Percentiles rank a stretch among this genome's conserved stretches.
phyloP scores from a whole-genome alignment of 2,797 vertebrate species.

The Lerista edwardsae region DNA sequence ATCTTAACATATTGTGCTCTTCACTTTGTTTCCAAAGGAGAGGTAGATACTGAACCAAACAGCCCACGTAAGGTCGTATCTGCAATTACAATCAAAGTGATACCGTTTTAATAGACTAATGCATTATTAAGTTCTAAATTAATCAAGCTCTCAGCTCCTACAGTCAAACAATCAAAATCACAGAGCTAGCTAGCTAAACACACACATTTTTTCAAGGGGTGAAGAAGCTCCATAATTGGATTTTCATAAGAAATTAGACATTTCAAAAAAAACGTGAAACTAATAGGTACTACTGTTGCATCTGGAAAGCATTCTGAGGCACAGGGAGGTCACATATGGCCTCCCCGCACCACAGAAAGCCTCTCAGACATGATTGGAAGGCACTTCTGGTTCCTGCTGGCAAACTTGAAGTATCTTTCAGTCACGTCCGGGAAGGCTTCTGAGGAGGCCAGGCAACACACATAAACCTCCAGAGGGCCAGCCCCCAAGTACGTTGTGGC shows the following conservation, averaged over 20 bases:
- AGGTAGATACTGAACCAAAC: constrained; percentile 94
- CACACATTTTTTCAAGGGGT: background rate
- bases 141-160: background rate
- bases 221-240: background rate
- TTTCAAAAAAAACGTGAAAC: background rate
- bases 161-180: background rate
- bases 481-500: too few relatives aligned
- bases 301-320: too few relatives aligned
- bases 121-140: background rate
- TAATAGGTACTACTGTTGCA: too few relatives aligned
- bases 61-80: constrained; percentile 92
- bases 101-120: constrained; percentile 28
- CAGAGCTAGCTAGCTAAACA: background rate
- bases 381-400: too few relatives aligned
- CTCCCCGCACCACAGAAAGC: too few relatives aligned
- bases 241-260: background rate
- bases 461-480: too few relatives aligned
- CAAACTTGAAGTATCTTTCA: too few relatives aligned
- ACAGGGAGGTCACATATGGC: too few relatives aligned
- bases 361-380: too few relatives aligned
- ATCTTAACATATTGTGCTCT: constrained; percentile 98
- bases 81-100: constrained; percentile 62
- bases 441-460: too few relatives aligned
- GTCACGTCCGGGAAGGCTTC: too few relatives aligned
- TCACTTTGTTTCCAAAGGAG: constrained; percentile 98